phyloP scores from a whole-genome alignment of 2,797 vertebrate genomes.

The Pelodytes ibericus region DNA sequence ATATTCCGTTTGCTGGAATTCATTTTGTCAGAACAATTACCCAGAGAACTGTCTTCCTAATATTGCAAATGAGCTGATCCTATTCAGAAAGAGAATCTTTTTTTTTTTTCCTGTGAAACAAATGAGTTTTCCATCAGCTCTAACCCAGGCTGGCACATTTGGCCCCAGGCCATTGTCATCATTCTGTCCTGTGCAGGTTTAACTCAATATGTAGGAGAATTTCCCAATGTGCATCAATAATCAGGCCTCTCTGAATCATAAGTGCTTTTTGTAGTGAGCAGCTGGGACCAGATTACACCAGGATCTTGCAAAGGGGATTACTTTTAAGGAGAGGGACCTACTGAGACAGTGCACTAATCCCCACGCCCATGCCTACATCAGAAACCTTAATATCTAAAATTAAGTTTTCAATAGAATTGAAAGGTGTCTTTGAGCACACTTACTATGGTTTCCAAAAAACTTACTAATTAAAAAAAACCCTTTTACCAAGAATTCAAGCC shows the following conservation, averaged over 20 bases:
- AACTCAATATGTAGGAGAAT: constrained; percentile 62
- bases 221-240: constrained; percentile 64
- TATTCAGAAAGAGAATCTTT: constrained; percentile 61
- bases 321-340: constrained; percentile 56
- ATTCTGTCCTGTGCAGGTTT: constrained; percentile 65
- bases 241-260: constrained; percentile 63
- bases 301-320: constrained; percentile 64
- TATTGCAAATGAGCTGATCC: constrained; percentile 65
- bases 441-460: no score
- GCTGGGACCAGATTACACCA: constrained; percentile 63
- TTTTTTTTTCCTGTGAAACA: constrained; percentile 61
- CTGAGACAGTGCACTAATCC: no score
- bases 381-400: no score
- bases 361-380: no score
- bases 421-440: no score
- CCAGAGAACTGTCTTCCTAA: constrained; percentile 64
- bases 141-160: constrained; percentile 67
- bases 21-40: constrained; percentile 67
- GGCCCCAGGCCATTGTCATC: constrained; percentile 66
- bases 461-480: no score
- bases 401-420: no score
- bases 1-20: constrained; percentile 61
- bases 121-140: constrained; percentile 69
- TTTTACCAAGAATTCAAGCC: no score
- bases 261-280: constrained; percentile 64